Base-by-base conservation (phyloP, 2,888 invertebrate genomes). In the Drosophila stalkeri region DNA sequence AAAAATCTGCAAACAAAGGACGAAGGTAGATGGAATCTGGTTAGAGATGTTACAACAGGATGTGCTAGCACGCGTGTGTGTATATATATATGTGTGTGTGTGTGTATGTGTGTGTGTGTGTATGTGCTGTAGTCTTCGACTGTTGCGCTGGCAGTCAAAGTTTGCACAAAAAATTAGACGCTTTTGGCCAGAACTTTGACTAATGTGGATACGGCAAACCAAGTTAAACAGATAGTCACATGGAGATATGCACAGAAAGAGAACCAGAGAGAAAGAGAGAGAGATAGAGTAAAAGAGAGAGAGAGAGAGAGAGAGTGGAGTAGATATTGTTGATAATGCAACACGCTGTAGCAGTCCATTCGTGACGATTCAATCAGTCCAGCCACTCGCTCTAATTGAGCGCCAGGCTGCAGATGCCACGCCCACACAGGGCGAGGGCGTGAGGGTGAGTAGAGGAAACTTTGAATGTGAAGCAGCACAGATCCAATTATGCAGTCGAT, bases 401-500 rank as follows among this genome's bases (percentile, higher is more conserved):
- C 77, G 64, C 72, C 67, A 68, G 72, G 72, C 54, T 74, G 65
- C 68, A 72, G 52, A 47, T 67, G 12, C n/a, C 14, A 18, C 16
- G 31, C 31, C 49, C 27, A 11, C 44, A 6, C 31, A 18, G 23
- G 23, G 23, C 23, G 23, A 23, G 3, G 3, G 23, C 23, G 23
- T 23, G 27, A 6, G 14, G 37, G 37, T 1, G 14, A 14, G 37
- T 1, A 37, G 37, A 2, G 37, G 37, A 6, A 39, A 27, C 27
- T 14, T 6, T 11, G 35, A 11, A 7, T 16, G 6, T 23, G 12
- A 1, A 47, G 20, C 27, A 37, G 59, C 51, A 27, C 18, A 44
- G 72, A 75, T 82, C 77, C 87, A 84, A 86, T 84, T 84, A 84
- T 84, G 83, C 87, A 84, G 82, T 70, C 72, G 77, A 46, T 68